Base-by-base conservation (phyloP, 1,140 invertebrate species). In the Coelopa frigida region DNA sequence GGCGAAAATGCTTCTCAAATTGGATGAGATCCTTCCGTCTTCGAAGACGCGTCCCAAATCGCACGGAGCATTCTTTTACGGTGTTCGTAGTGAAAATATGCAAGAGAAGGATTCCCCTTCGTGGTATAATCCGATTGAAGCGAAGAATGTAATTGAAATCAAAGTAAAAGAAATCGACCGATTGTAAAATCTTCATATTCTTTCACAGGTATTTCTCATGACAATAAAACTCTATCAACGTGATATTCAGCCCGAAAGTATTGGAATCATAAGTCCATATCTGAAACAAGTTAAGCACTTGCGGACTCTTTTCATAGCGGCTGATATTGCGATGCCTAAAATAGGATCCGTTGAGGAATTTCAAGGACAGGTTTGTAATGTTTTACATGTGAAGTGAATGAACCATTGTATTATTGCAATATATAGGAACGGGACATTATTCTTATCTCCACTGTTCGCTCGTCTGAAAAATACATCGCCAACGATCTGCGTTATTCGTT, bases 331-430 rank as follows among this genome's bases (percentile, higher is more conserved):
- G 6, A 59, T 78, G 48, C 86, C 87, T 3, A 91, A 94, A 78
- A 78, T 96, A 29, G 93, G 91, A 1, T 89, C 87, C 6, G 90
- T 95, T 2, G 94, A 98, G 76, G 93, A 97, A 65, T 97, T 97
- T 67, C 94, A 98, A 72, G 94, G 93, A 5, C 66, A 68, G 56
- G 62, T 66, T 46, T 35, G 6, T 14, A 23, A 27, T n/a, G n/a
- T n/a, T n/a, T n/a, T n/a, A n/a, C n/a, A n/a, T n/a, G n/a, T n/a
- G n/a, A n/a, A n/a, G 12, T 26, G 21, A 6, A 4, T 24, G 23
- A 24, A 11, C 23, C 4, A 5, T 23, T 41, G 15, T 29, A n/a
- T n/a, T n/a, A n/a, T n/a, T n/a, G n/a, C n/a, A 12, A 21, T 40
- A 31, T 42, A 14, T 84, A 94, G 73, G 93, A 97, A 70, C 76